phyloP scores from a whole-genome alignment of 2,888 invertebrate genomes.

The Drosophila meridiana region DNA sequence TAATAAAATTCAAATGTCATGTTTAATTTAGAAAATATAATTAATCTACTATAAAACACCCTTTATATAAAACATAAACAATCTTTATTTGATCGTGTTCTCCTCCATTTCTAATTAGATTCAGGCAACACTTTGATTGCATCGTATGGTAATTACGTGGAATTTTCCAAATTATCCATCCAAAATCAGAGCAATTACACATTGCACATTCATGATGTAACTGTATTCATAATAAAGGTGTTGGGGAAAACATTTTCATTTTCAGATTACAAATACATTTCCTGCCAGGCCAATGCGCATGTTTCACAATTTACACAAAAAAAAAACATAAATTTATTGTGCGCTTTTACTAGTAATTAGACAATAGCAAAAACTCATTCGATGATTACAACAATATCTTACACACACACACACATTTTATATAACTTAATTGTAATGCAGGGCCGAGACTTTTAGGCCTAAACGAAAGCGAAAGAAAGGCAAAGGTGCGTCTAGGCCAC shows the following conservation, averaged over 20 bases:
- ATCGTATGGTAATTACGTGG: background rate
- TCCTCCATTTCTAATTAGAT: background rate
- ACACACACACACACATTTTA: slow-evolving; percentile 36
- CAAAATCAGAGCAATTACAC: slow-evolving; percentile 5
- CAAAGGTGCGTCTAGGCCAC: slow-evolving; percentile 15
- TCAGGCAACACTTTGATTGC: background rate
- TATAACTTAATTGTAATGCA: slow-evolving; percentile 52
- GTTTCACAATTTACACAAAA: slow-evolving; percentile 47
- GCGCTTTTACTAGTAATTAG: slow-evolving; percentile 57
- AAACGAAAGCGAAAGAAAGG: slow-evolving; percentile 12
- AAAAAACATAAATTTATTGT: slow-evolving; percentile 25
- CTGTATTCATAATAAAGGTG: slow-evolving; percentile 17
- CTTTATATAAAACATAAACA: background rate
- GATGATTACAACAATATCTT: slow-evolving; percentile 44
- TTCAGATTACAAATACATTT: slow-evolving; percentile 52
- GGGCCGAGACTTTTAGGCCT: slow-evolving; percentile 23
- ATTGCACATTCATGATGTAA: slow-evolving; percentile 17
- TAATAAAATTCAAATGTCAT: background rate
- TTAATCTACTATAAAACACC: background rate
- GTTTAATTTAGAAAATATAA: background rate
- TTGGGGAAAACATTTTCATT: slow-evolving; percentile 2
- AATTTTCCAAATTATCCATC: slow-evolving; percentile 8
- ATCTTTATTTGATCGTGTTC: background rate
- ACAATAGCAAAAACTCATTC: slow-evolving; percentile 58
- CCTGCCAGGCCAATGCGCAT: slow-evolving; percentile 23